A percentile compares a stretch with the other conserved stretches of the same genome.
Evolutionary conservation across 1,140 invertebrate species (phyloP).

Genomic region (Drosophila serrata): DNA sequence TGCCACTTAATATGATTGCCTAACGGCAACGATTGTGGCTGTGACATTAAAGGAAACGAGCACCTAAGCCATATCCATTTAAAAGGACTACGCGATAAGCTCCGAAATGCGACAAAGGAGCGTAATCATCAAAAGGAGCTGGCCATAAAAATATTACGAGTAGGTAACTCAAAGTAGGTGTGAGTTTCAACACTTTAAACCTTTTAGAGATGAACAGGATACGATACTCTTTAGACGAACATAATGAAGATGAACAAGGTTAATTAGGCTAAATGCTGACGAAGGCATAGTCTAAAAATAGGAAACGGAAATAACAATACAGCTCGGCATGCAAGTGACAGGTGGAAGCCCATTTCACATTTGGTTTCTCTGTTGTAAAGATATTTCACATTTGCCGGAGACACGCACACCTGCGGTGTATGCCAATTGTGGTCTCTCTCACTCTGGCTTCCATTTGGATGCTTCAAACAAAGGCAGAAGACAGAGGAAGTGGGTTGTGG

Average conservation of each 20-base stretch:
- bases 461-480: conserved; percentile 10
- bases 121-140: conserved; percentile 28
- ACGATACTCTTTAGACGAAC: not conserved
- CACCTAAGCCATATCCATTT: conserved; percentile 51
- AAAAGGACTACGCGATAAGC: conserved; percentile 33
- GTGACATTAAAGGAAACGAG: conserved; percentile 31
- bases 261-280: conserved; percentile 26
- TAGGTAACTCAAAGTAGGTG: conserved; percentile 6
- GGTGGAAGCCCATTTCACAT: conserved; percentile 18
- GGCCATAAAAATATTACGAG: conserved; percentile 11
- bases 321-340: conserved; percentile 30
- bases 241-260: conserved; percentile 32
- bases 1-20: conserved; percentile 68
- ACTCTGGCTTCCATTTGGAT: conserved; percentile 3
- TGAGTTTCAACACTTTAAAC: conserved; percentile 21
- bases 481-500: not conserved
- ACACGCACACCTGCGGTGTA: conserved; percentile 33
- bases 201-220: conserved; percentile 1
- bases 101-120: conserved; percentile 27
- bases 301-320: conserved; percentile 28
- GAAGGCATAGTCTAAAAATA: conserved; percentile 29
- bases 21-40: conserved; percentile 23
- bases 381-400: conserved; percentile 39
- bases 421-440: conserved; percentile 14
- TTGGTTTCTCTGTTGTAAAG: conserved; percentile 24